Evolutionary conservation across 2,113 vertebrate species (phyloP).

Genomic region (Rhynchopsitta pachyrhyncha): DNA sequence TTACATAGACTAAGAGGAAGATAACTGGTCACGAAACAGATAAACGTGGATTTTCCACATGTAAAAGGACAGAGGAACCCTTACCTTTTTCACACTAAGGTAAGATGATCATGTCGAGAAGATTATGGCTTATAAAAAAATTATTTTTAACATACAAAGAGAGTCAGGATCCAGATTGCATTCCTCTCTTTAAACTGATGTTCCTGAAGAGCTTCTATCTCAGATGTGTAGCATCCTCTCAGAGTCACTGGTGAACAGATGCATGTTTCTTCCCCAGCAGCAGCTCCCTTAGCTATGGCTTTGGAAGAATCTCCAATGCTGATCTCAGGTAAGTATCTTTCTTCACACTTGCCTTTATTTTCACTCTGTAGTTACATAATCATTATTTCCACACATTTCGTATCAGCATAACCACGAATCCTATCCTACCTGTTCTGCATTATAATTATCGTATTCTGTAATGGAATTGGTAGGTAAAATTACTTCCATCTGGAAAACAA

Average conservation of each 20-base stretch:
- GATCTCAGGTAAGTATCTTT: background rate
- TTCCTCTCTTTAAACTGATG: background rate
- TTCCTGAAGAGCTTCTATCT: background rate
- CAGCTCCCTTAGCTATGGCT: background rate
- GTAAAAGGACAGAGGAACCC: background rate
- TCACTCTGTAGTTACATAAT: background rate
- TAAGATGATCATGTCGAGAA: background rate
- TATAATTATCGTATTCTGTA: background rate
- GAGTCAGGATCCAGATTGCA: background rate
- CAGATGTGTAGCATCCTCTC: background rate
- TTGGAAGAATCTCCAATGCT: background rate
- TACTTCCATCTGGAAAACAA: background rate
- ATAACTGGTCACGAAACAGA: background rate
- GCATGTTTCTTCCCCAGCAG: background rate
- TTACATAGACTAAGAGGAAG: background rate
- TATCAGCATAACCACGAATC: background rate
- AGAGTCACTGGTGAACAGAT: background rate
- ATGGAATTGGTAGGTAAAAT: background rate
- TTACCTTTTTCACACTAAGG: too few relatives aligned
- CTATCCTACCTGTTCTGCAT: background rate
- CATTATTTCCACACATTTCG: background rate
- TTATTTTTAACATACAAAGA: background rate
- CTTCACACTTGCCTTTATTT: background rate
- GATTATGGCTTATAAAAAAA: background rate
- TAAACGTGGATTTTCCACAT: background rate